phyloP scores from a whole-genome alignment of 2,113 vertebrate species.

The Nothoprocta perdicaria region DNA sequence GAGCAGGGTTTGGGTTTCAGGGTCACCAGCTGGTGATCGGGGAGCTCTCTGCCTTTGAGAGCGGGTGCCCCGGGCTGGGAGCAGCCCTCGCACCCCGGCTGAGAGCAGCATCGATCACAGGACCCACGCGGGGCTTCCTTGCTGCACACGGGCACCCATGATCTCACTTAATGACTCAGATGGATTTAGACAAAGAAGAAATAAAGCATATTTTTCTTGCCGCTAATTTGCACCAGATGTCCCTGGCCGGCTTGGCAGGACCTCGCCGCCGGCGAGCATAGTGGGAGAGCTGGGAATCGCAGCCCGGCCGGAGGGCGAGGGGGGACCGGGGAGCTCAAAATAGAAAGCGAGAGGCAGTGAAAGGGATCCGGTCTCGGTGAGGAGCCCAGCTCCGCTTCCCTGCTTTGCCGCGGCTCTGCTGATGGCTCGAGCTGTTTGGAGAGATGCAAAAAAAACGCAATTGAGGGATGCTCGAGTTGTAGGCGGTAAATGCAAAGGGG shows the following conservation, averaged over 20 bases:
- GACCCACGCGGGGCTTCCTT: background rate
- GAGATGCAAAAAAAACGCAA: fast-evolving
- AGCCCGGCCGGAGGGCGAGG: background rate
- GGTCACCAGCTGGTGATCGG: background rate
- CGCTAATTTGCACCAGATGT: conserved; percentile 72
- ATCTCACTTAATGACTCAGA: conserved; percentile 74
- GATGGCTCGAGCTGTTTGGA: background rate
- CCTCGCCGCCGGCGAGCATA: background rate
- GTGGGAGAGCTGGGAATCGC: conserved; percentile 53
- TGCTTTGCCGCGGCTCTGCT: fast-evolving
- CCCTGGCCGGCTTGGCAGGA: conserved; percentile 47
- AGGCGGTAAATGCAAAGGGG: background rate
- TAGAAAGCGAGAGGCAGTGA: conserved; percentile 41
- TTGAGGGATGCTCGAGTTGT: background rate
- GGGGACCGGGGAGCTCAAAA: background rate
- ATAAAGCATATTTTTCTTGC: conserved; percentile 67
- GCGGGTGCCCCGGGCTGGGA: fast-evolving
- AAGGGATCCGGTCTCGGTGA: background rate
- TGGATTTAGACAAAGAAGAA: conserved; percentile 55
- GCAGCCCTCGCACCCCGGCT: background rate
- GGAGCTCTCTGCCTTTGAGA: background rate
- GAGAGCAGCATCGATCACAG: background rate
- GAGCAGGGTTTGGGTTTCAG: conserved; percentile 12
- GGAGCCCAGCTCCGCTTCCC: background rate
- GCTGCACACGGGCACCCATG: conserved; percentile 37